phyloP scores from a whole-genome alignment of 2,888 invertebrate genomes.

The Drosophila glabriapex region DNA sequence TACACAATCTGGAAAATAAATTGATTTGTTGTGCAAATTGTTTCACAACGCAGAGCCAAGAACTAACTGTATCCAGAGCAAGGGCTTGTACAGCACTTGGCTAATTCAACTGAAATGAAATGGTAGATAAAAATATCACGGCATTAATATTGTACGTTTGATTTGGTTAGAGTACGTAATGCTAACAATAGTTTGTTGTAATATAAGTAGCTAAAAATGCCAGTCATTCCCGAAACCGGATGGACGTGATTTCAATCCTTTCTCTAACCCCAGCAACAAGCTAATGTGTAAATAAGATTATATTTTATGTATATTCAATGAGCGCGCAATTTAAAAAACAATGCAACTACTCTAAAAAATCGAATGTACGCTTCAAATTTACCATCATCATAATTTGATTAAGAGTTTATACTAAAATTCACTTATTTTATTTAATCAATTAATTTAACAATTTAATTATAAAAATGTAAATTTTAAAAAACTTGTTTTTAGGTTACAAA shows the following conservation, averaged over 20 bases:
- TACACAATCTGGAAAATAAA: conserved; percentile 76
- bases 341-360: neutral
- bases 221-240: neutral
- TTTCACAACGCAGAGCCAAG: conserved; percentile 26
- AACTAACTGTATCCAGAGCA: conserved; percentile 35
- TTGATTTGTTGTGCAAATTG: conserved; percentile 75
- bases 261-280: neutral
- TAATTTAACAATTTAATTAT: neutral
- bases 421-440: neutral
- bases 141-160: neutral
- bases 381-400: neutral
- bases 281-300: neutral
- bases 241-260: neutral
- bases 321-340: neutral
- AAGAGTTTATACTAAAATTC: neutral
- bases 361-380: neutral
- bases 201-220: neutral
- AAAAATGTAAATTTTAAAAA: neutral
- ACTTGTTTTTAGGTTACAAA: neutral
- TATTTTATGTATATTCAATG: neutral
- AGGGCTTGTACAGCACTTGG: conserved; percentile 13
- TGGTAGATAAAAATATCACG: conserved; percentile 7
- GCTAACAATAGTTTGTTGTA: neutral
- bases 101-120: conserved; percentile 29
- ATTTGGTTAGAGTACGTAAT: neutral